These are phyloP conservation scores for Steinernema hermaphroditum DNA, from an alignment of 2,888 invertebrate species.

Conservation along the genomic window DNA sequence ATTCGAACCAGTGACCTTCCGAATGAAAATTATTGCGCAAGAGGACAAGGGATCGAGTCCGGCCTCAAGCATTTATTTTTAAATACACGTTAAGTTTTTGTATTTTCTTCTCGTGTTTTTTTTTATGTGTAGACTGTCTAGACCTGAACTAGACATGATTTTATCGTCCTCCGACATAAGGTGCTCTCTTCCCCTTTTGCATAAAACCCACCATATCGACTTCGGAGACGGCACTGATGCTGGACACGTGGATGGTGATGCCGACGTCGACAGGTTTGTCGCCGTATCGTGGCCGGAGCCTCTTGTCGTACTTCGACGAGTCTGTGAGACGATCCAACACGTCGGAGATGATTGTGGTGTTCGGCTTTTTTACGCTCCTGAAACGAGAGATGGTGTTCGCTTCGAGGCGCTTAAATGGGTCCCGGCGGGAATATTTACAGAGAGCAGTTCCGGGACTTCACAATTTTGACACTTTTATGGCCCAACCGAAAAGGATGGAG, in stretches of 20 bases:
- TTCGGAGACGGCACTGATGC: conserved; percentile 96
- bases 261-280: conserved; percentile 93
- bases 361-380: conserved; percentile 15
- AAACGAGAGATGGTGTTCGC: not conserved
- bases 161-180: too few species aligned
- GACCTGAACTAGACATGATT: too few species aligned
- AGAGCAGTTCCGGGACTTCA: conserved; percentile 14
- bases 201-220: conserved; percentile 83
- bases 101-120: too few species aligned
- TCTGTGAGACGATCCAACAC: not conserved
- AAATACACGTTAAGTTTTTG: too few species aligned
- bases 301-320: conserved; percentile 10
- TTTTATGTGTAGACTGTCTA: too few species aligned
- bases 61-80: too few species aligned
- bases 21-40: too few species aligned
- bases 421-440: conserved; percentile 18
- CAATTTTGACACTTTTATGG: conserved; percentile 25
- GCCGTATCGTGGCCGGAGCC: conserved; percentile 82
- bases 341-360: conserved; percentile 18
- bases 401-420: not conserved
- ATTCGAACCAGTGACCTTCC: too few species aligned
- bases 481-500: not conserved
- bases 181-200: too few species aligned
- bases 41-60: too few species aligned
- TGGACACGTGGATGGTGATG: conserved; percentile 96